Evolutionary conservation across 2,888 invertebrate species (phyloP), one percentile per base, ranked within the genome.

Genomic region (Abscondita cerata): DNA sequence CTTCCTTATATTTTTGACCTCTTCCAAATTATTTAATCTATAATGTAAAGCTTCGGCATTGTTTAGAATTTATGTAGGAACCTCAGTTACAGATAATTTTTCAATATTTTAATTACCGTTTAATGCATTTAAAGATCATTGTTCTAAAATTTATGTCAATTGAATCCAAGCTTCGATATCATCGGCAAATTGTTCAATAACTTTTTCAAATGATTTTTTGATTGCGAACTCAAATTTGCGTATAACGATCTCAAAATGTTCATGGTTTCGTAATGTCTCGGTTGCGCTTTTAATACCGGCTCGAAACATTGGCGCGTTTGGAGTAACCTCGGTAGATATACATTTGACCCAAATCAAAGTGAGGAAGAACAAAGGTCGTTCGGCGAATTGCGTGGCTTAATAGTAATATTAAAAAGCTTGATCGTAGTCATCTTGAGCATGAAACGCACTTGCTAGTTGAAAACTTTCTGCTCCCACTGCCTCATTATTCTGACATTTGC

Each of bases 131-230:
- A 95, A 84, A 83, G 99, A 98, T 70, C 92, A 92, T 76, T 97
- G 95, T 78, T 99, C 98, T 65, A 98, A 84, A 78, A 99, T 96
- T 83, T 99, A 98, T 0, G 99, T 99, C 67, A 98, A 82, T 79
- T 99, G 98, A 70, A 99, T 98, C 98, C 98, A 98, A 0, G 98
- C 98, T 80, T 99, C 99, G 1, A 98, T 95, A 79, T 99, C 99
- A 72, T 99, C 98, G 0, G 98, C 96, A 78, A 95, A 96, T 80
- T 97, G 95, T 76, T 97, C 96, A 0, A 98, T 96, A 16, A 93
- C 93, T 82, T 98, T 98, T 95, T 92, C 52, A 99, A 83, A 80
- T 96, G 95, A 72, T 92, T 93, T 77, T 95, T 92, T 0, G 94
- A 90, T 76, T 95, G 95, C 1, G 93, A 95, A 12, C 87, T 84